Conservation (phyloP, 2,797 vertebrate genomes). For the Crocidura indochinensis region DNA sequence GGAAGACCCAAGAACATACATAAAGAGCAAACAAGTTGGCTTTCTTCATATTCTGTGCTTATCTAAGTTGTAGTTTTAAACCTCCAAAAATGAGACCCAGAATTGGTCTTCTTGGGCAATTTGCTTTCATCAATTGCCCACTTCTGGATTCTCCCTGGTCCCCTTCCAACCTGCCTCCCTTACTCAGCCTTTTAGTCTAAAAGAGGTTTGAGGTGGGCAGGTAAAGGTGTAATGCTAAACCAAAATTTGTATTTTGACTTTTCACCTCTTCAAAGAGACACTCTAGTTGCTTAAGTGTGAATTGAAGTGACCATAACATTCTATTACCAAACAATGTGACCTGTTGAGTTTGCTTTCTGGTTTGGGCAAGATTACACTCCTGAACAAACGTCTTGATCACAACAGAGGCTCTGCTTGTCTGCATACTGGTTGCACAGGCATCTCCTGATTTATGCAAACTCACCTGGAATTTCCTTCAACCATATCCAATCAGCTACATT, state of each 20-base stretch:
- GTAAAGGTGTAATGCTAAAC: conserved; percentile 48
- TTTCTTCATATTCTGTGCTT: conserved; percentile 32
- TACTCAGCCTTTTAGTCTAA: conserved; percentile 11
- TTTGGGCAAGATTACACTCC: conserved; percentile 36
- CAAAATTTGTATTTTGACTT: conserved; percentile 56
- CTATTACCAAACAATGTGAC: conserved; percentile 33
- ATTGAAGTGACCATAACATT: conserved; percentile 43
- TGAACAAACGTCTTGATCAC: conserved; percentile 56
- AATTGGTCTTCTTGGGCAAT: neutral
- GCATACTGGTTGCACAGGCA: conserved; percentile 41
- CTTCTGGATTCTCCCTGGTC: conserved; percentile 15
- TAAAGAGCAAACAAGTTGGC: conserved; percentile 6
- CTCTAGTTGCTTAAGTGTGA: conserved; percentile 50
- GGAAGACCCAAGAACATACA: neutral
- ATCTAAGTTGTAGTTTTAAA: conserved; percentile 12
- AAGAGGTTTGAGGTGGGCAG: conserved; percentile 7
- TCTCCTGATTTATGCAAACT: conserved; percentile 27
- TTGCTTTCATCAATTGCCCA: neutral
- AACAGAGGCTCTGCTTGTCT: neutral
- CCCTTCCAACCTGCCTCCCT: neutral
- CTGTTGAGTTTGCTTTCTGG: conserved; percentile 11
- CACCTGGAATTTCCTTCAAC: conserved; percentile 21
- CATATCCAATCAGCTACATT: neutral
- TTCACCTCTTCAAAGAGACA: conserved; percentile 21
- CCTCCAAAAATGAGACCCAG: conserved; percentile 40